Evolutionary conservation across 1,140 invertebrate genomes (phyloP).

Genomic region (Bombyx mandarina): DNA sequence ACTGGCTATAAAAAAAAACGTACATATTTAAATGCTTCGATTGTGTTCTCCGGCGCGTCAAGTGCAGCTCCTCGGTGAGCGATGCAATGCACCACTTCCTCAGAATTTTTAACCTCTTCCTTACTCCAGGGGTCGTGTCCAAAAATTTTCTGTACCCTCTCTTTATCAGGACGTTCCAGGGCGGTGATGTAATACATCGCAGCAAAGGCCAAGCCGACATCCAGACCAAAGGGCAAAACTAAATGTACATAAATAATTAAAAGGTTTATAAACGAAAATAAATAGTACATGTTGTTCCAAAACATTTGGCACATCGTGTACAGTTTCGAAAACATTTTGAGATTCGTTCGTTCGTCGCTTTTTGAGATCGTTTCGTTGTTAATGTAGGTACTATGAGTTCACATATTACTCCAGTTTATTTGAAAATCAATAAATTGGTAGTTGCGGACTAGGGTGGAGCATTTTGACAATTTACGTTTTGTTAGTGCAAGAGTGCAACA

Average conservation of each 20-base stretch:
- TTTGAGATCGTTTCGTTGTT: not conserved
- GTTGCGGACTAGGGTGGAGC: too few species aligned
- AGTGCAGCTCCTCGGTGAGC: constrained; percentile 79
- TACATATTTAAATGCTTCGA: constrained; percentile 79
- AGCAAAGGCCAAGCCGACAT: constrained; percentile 43
- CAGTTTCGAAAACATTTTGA: constrained; percentile 40
- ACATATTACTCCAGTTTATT: too few species aligned
- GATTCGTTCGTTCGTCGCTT: constrained; percentile 39
- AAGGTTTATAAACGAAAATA: constrained; percentile 30
- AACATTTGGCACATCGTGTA: constrained; percentile 28
- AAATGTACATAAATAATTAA: constrained; percentile 38
- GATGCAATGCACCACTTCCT: constrained; percentile 60
- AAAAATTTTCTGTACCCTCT: constrained; percentile 46
- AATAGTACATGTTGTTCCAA: constrained; percentile 22
- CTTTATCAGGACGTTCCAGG: constrained; percentile 37
- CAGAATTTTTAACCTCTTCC: constrained; percentile 33
- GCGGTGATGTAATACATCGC: constrained; percentile 47
- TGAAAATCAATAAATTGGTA: too few species aligned
- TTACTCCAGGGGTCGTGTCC: constrained; percentile 42
- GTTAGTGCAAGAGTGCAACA: constrained; percentile 3
- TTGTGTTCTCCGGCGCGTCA: constrained; percentile 83
- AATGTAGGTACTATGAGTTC: too few species aligned
- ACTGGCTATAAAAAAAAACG: constrained; percentile 30
- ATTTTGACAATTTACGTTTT: constrained; percentile 7
- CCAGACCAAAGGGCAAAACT: constrained; percentile 52